Base-by-base conservation (phyloP, 2,888 invertebrate genomes). In the Metellina segmentata region DNA sequence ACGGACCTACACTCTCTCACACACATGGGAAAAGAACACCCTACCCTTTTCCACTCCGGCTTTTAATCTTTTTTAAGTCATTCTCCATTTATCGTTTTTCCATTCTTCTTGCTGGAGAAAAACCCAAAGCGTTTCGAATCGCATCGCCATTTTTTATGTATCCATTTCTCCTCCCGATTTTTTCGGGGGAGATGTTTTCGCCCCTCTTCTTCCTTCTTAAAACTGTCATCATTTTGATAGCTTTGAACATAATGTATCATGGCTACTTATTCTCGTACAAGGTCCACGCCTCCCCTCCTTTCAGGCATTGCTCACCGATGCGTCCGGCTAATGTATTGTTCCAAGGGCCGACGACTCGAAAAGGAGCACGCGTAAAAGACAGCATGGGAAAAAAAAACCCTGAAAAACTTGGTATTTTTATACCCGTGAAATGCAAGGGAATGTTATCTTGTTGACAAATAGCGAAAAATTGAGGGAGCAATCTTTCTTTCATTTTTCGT, bases 201-300 rank as follows among this genome's bases (percentile, higher is more conserved):
- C 61, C 61, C 61, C 19, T 69, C 48, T 34, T 11, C 52, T 78
- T 78, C 79, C 49, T 91, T 86, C 86, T 86, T 86, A 86, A 78
- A 91, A 91, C 86, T 91, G 90, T 91, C 90, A 86, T 91, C 86
- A 91, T 86, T 91, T 86, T 91, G 90, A 91, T 91, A 91, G 90
- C 81, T 77, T 51, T 52, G 90, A 91, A 91, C 86, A 91, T 91
- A 91, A 91, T 91, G 90, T 81, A 91, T 91, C 82, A 86, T 53
- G 86, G 90, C 90, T 81, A 86, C 90, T 86, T 91, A 91, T 91
- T 86, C 81, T 77, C 53, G 19, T 81, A 48, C 71, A 53, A 85
- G 11, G 13, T 49, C 19, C 70, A 69, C 71, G 34, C n/a, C 48
- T n/a, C n/a, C 16, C 34, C n/a, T 79, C 20, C 53, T 49, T 85